phyloP scores from a whole-genome alignment of 2,113 vertebrate genomes.

The Leuciscus idus region DNA sequence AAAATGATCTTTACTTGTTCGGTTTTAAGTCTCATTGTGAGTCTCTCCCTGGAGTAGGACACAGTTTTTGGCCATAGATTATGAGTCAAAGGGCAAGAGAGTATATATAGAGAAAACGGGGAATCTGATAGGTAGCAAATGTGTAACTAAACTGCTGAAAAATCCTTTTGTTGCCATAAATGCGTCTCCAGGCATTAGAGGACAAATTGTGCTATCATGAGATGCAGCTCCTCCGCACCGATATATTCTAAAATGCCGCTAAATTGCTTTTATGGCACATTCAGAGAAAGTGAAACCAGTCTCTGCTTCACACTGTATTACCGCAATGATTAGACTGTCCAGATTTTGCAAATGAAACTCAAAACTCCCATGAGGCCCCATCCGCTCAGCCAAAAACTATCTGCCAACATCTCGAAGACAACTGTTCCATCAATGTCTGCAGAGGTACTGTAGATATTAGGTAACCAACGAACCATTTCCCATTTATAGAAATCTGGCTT shows the following conservation, averaged over 20 bases:
- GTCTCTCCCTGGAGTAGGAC: not conserved
- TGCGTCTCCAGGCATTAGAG: not conserved
- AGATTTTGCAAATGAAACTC: constrained; percentile 31
- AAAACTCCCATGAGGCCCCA: constrained; percentile 9
- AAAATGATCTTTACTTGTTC: not conserved
- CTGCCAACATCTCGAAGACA: constrained; percentile 33
- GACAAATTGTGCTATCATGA: not conserved
- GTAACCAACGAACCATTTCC: constrained; percentile 24
- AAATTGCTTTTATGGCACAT: constrained; percentile 16
- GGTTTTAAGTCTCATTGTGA: not conserved
- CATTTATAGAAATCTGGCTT: constrained; percentile 42
- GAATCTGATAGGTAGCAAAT: constrained; percentile 14
- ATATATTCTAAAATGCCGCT: not conserved
- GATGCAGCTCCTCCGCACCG: not conserved
- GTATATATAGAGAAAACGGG: not conserved
- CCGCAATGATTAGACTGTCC: not conserved
- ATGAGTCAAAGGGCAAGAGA: not conserved
- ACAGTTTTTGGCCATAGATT: not conserved
- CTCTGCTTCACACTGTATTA: not conserved
- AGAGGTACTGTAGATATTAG: constrained; percentile 31
- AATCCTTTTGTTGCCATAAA: constrained; percentile 26
- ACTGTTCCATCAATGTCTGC: constrained; percentile 47
- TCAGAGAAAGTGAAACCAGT: not conserved
- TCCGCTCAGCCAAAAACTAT: constrained; percentile 30
- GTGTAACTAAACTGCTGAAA: not conserved